phyloP scores from a whole-genome alignment of 2,888 invertebrate species.

The Elegia similella region DNA sequence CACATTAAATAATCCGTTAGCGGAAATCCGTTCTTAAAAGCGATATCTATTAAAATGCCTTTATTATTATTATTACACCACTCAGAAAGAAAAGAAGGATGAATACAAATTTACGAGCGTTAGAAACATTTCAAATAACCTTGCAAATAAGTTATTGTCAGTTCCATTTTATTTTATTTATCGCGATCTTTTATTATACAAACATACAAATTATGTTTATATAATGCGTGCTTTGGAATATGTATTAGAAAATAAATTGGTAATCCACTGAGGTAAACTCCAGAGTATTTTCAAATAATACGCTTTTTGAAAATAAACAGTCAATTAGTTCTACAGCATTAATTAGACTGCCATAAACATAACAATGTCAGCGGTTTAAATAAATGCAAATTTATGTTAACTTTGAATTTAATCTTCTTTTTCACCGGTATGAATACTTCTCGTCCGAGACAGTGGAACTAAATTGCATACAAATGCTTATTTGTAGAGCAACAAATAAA shows the following conservation, averaged over 20 bases:
- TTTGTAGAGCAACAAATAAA: background rate
- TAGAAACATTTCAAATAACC: too few relatives aligned
- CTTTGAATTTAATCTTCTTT: background rate
- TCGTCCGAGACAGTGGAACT: constrained; percentile 2
- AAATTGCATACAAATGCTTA: constrained; percentile 3
- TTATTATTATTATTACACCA: too few relatives aligned
- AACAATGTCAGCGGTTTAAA: background rate
- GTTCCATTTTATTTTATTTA: too few relatives aligned
- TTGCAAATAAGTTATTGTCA: too few relatives aligned
- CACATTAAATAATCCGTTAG: constrained; percentile 2
- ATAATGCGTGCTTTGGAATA: too few relatives aligned
- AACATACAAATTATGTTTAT: too few relatives aligned
- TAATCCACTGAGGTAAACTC: background rate
- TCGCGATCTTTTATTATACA: too few relatives aligned
- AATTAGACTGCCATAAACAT: background rate
- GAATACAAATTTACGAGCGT: too few relatives aligned
- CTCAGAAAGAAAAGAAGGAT: too few relatives aligned
- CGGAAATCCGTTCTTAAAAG: constrained; percentile 10
- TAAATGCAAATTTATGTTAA: background rate
- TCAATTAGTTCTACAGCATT: background rate
- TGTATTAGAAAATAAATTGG: background rate
- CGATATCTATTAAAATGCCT: background rate
- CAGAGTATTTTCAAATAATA: background rate
- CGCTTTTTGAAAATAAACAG: background rate
- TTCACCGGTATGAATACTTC: background rate